Percentiles rank a stretch among this genome's conserved stretches.
These are phyloP conservation scores for Clunio marinus DNA, from an alignment of 2,888 invertebrate species.

Conservation along the genomic window DNA sequence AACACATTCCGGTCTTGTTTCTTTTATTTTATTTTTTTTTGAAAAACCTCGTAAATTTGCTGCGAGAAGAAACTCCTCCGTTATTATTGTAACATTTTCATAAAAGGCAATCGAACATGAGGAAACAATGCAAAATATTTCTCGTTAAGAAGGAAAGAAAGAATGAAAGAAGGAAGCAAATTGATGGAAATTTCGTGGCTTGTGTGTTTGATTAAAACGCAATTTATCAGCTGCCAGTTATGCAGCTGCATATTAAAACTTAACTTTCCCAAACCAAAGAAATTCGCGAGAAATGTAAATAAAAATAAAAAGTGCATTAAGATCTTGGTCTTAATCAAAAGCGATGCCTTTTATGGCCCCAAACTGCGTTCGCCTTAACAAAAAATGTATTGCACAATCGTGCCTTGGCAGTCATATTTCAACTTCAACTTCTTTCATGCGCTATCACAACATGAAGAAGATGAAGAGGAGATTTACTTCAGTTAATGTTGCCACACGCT, in stretches of 20 bases:
- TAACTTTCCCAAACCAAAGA: conserved; percentile 1
- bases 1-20: too few species aligned
- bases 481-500: too few species aligned
- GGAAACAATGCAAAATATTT: too few species aligned
- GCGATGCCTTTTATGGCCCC: background rate
- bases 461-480: too few species aligned
- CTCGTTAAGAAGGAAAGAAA: too few species aligned
- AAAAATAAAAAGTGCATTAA: background rate
- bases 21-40: too few species aligned
- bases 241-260: conserved; percentile 25
- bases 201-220: conserved; percentile 18
- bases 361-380: conserved; percentile 10
- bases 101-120: too few species aligned
- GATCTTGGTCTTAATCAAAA: background rate
- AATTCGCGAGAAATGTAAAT: background rate
- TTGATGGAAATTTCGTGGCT: background rate
- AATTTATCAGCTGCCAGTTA: conserved; percentile 32
- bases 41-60: too few species aligned
- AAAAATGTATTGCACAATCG: conserved; percentile 17
- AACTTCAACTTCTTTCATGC: too few species aligned
- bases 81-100: too few species aligned
- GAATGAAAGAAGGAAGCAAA: background rate
- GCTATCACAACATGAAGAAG: too few species aligned
- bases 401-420: background rate
- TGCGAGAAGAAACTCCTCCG: too few species aligned